A percentile compares a stretch with the other conserved stretches of the same genome.
phyloP scores from a whole-genome alignment of 2,888 invertebrate genomes.

The Melinaea menophilus region DNA sequence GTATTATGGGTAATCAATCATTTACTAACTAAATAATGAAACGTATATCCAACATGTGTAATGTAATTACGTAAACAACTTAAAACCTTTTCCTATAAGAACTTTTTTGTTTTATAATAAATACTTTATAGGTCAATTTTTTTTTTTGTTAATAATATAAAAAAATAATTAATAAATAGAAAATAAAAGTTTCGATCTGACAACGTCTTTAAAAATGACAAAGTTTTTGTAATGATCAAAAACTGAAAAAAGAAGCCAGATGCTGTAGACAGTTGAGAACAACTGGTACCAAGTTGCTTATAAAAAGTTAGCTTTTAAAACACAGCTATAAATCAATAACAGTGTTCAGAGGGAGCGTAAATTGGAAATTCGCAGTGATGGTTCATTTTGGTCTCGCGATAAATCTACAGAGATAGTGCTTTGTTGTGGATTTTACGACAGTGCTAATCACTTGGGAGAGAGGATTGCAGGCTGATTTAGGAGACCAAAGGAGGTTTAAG shows the following conservation, averaged over 20 bases:
- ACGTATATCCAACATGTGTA: too few relatives aligned
- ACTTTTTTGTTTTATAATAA: too few relatives aligned
- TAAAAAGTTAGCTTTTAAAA: slow-evolving; percentile 75
- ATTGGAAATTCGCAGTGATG: slow-evolving; percentile 69
- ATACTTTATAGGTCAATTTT: too few relatives aligned
- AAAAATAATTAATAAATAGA: background rate
- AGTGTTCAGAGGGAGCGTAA: slow-evolving; percentile 64
- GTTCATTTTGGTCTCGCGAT: slow-evolving; percentile 52
- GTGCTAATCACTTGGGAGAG: slow-evolving; percentile 48
- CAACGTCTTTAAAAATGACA: slow-evolving; percentile 47
- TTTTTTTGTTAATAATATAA: too few relatives aligned
- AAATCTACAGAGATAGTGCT: slow-evolving; percentile 57
- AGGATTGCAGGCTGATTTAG: slow-evolving; percentile 25
- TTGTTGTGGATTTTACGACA: slow-evolving; percentile 58
- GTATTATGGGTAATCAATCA: too few relatives aligned
- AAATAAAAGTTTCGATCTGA: slow-evolving; percentile 12
- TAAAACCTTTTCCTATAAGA: too few relatives aligned
- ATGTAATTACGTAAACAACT: too few relatives aligned
- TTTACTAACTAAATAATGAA: too few relatives aligned
- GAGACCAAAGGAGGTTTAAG: slow-evolving; percentile 11
- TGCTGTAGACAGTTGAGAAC: slow-evolving; percentile 74
- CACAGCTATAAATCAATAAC: slow-evolving; percentile 72
- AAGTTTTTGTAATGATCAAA: slow-evolving; percentile 65
- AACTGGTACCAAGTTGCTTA: slow-evolving; percentile 66
- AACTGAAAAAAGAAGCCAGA: slow-evolving; percentile 70